These are phyloP conservation scores for Xiphophorus birchmanni DNA, from an alignment of 2,797 vertebrate species.

Conservation along the genomic window DNA sequence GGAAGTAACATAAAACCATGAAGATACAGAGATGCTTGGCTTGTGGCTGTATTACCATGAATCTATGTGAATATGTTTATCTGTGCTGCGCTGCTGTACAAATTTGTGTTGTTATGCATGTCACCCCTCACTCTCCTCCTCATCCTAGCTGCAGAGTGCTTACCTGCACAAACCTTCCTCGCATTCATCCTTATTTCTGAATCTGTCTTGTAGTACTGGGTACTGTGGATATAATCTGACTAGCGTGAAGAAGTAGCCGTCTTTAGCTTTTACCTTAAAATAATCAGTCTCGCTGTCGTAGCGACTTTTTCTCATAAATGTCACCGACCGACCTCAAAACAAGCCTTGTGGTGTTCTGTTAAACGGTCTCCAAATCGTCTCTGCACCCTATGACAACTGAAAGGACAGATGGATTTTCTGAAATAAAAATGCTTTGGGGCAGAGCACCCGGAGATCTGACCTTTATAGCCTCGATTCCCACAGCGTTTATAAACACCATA, in stretches of 20 bases:
- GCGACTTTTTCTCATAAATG: constrained; percentile 26
- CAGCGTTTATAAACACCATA: neutral
- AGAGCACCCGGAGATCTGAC: constrained; percentile 8
- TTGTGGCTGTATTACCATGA: constrained; percentile 16
- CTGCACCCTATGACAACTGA: constrained; percentile 32
- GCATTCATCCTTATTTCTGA: constrained; percentile 17
- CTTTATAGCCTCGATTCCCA: neutral
- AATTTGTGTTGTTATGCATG: constrained; percentile 16
- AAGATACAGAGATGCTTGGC: constrained; percentile 15
- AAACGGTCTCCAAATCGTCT: constrained; percentile 35
- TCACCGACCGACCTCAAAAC: constrained; percentile 14
- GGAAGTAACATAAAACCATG: neutral
- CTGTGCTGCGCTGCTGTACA: neutral
- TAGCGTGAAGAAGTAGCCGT: constrained; percentile 18
- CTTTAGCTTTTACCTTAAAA: constrained; percentile 12
- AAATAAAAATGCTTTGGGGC: constrained; percentile 27
- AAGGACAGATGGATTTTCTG: constrained; percentile 37
- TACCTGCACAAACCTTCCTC: constrained; percentile 25
- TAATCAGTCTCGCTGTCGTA: constrained; percentile 32
- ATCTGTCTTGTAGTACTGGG: constrained; percentile 17
- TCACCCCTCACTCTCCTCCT: constrained; percentile 16
- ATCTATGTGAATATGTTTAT: constrained; percentile 12
- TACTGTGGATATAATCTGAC: constrained; percentile 24
- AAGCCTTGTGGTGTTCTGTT: constrained; percentile 33
- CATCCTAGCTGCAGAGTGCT: constrained; percentile 16